A percentile compares a stretch with the other conserved stretches of the same genome.
These are phyloP conservation scores for Diacarnus erythraeanus DNA, from an alignment of 37 sponge, comb jelly and placozoan genomes.

Conservation along the genomic window DNA sequence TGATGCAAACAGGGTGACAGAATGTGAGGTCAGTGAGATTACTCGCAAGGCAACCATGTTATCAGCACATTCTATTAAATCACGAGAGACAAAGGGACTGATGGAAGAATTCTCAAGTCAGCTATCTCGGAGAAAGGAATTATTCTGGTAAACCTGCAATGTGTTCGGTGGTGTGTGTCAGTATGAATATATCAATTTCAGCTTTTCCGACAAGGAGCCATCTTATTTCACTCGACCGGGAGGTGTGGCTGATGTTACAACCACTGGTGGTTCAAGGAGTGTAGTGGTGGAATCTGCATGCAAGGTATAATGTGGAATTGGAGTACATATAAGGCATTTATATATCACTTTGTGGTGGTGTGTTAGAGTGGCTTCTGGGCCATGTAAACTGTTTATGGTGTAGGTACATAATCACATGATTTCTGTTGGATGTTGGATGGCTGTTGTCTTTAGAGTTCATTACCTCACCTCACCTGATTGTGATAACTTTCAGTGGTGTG, in stretches of 20 bases:
- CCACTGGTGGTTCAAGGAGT: conserved; percentile 1
- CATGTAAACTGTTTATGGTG: not conserved
- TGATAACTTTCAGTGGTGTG: too few relatives aligned
- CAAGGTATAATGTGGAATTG: conserved; percentile 10
- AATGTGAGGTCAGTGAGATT: not conserved
- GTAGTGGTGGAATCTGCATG: conserved; percentile 45
- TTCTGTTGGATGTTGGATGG: too few relatives aligned
- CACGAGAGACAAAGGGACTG: not conserved
- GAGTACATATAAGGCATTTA: too few relatives aligned
- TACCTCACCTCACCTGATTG: too few relatives aligned
- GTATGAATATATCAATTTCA: not conserved
- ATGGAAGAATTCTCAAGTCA: not conserved
- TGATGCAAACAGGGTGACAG: not conserved
- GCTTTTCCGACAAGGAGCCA: not conserved
- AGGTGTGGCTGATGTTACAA: not conserved
- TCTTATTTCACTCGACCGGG: conserved; percentile 34
- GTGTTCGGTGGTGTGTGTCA: not conserved
- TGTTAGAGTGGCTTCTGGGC: not conserved
- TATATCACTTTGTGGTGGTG: too few relatives aligned
- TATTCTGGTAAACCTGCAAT: not conserved
- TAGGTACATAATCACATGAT: too few relatives aligned
- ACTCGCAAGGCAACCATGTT: not conserved
- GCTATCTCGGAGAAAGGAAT: not conserved
- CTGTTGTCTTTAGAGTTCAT: too few relatives aligned
- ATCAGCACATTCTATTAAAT: not conserved